Conservation (phyloP, 2,888 invertebrate species). For the Drosophila sordidapex region DNA sequence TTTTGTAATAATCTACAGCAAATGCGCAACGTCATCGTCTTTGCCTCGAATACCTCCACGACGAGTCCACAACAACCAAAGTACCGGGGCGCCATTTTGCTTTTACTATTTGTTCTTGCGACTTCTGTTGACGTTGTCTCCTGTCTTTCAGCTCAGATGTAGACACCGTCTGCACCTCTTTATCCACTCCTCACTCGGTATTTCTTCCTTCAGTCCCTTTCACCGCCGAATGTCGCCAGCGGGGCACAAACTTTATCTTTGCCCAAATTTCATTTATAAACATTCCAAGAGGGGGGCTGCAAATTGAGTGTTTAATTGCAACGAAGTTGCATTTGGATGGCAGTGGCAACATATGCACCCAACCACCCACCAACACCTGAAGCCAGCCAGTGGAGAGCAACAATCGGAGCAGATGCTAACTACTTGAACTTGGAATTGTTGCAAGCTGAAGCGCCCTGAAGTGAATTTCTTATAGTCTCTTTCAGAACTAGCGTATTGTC, state of each 20-base stretch:
- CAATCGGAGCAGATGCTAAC: conserved; percentile 26
- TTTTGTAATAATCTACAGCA: conserved; percentile 78
- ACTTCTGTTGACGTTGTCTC: conserved; percentile 71
- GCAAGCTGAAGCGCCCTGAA: conserved; percentile 2
- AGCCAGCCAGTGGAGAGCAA: conserved; percentile 2
- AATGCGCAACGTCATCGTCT: conserved; percentile 76
- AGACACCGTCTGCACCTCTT: background rate
- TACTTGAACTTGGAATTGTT: conserved; percentile 33
- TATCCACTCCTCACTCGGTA: background rate
- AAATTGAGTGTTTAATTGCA: conserved; percentile 78
- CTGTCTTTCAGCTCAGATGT: conserved; percentile 36
- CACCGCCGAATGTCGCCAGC: conserved; percentile 38
- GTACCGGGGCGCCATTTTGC: conserved; percentile 73
- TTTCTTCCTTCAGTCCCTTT: background rate
- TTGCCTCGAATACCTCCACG: conserved; percentile 29
- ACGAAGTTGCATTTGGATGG: conserved; percentile 60
- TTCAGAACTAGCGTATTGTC: background rate
- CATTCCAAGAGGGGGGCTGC: conserved; percentile 61
- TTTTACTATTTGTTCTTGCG: conserved; percentile 74
- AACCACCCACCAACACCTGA: conserved; percentile 9
- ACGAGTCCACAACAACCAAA: conserved; percentile 45
- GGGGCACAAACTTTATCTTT: conserved; percentile 74
- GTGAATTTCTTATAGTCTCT: background rate
- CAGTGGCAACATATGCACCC: conserved; percentile 62
- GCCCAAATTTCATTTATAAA: conserved; percentile 76